These are phyloP conservation scores for Drosophila borborema DNA, from an alignment of 2,888 invertebrate genomes.

Conservation along the genomic window DNA sequence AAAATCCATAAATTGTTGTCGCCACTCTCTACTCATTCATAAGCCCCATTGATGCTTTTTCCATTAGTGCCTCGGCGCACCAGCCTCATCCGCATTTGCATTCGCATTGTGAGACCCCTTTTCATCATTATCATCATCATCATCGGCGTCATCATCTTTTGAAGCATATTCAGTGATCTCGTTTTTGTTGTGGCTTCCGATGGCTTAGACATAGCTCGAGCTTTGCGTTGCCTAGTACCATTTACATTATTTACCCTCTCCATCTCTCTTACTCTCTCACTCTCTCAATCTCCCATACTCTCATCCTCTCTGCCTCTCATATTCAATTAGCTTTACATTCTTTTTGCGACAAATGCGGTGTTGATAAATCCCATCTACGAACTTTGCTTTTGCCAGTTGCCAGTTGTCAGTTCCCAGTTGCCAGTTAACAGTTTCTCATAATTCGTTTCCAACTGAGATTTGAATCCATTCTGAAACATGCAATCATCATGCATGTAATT, in stretches of 20 bases:
- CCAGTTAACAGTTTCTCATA: background rate
- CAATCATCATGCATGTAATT: conserved; percentile 74
- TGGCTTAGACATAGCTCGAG: conserved; percentile 41
- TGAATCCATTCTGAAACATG: conserved; percentile 45
- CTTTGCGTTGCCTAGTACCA: conserved; percentile 41
- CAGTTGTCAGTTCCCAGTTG: background rate
- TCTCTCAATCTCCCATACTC: background rate
- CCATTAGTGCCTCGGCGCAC: conserved; percentile 63
- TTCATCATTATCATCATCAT: conserved; percentile 4
- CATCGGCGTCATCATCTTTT: conserved; percentile 19
- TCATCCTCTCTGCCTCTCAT: conserved; percentile 24
- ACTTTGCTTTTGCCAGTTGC: conserved; percentile 3
- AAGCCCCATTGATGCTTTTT: conserved; percentile 78
- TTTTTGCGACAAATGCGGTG: conserved; percentile 54
- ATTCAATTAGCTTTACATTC: conserved; percentile 72
- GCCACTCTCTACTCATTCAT: conserved; percentile 61
- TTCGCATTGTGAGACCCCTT: conserved; percentile 13
- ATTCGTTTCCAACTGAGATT: conserved; percentile 12
- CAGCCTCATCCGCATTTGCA: conserved; percentile 18
- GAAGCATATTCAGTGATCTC: conserved; percentile 24
- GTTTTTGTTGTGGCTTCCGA: conserved; percentile 28
- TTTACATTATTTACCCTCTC: conserved; percentile 23
- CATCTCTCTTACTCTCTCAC: background rate
- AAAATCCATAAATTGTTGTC: conserved; percentile 73
- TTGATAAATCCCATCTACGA: conserved; percentile 38